Percentiles rank a stretch among this genome's conserved stretches.
Conservation (phyloP, 2,888 invertebrate genomes). For the Chloroclystis v-ata region DNA sequence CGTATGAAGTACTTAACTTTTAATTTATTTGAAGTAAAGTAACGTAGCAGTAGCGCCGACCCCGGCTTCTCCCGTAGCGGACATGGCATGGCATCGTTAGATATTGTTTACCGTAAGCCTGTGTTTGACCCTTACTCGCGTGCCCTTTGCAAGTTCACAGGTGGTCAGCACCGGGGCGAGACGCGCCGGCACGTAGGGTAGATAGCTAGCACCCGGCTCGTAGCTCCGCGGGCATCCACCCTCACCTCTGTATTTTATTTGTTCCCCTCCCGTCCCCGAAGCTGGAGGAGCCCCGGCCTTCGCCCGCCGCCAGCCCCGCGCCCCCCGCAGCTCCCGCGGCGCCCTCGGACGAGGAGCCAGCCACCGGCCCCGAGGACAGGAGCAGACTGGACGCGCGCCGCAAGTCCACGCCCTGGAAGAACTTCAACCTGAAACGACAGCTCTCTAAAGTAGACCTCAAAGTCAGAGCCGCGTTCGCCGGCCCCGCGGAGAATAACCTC, state of each 20-base stretch:
- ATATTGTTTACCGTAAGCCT: slow-evolving; percentile 53
- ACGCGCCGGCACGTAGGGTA: slow-evolving; percentile 26
- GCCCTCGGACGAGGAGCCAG: slow-evolving; percentile 29
- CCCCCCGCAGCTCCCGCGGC: slow-evolving; percentile 27
- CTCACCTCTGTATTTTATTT: slow-evolving; percentile 56
- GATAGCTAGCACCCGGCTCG: slow-evolving; percentile 25
- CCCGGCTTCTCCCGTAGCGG: slow-evolving; percentile 57
- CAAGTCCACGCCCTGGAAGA: slow-evolving; percentile 85
- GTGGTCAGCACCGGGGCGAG: slow-evolving; percentile 19
- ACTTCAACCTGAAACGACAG: slow-evolving; percentile 88
- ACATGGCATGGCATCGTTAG: slow-evolving; percentile 67
- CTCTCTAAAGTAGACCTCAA: slow-evolving; percentile 88
- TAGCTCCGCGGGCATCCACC: slow-evolving; percentile 25
- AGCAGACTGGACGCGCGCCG: slow-evolving; percentile 73
- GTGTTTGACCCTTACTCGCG: slow-evolving; percentile 40
- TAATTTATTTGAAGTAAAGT: slow-evolving; percentile 24
- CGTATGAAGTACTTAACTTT: slow-evolving; percentile 15
- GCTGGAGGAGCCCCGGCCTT: slow-evolving; percentile 51
- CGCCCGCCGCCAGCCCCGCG: slow-evolving; percentile 35
- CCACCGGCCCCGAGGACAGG: slow-evolving; percentile 42
- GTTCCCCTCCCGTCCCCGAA: slow-evolving; percentile 55
- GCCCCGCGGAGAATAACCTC: slow-evolving; percentile 60
- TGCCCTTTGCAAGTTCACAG: slow-evolving; percentile 31
- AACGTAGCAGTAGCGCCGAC: slow-evolving; percentile 51
- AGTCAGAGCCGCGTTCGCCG: slow-evolving; percentile 81